A percentile compares a stretch with the other conserved stretches of the same genome.
These are phyloP conservation scores for Hydrotaea cyrtoneurina DNA, from an alignment of 2,888 invertebrate species.

Conservation along the genomic window DNA sequence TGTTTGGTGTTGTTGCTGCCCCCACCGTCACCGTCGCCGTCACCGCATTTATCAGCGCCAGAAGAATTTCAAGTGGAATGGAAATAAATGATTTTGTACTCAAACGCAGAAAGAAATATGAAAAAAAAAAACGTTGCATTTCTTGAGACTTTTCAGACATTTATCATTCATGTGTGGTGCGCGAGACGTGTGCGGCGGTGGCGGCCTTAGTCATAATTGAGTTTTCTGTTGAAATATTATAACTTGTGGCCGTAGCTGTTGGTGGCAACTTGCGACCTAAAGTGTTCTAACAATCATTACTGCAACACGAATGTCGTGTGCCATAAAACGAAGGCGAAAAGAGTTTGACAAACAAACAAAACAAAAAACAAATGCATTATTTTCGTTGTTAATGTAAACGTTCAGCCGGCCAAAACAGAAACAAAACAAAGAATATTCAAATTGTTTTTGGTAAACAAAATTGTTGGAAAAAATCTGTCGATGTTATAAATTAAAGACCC, in stretches of 20 bases:
- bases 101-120: too few species aligned
- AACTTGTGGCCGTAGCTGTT: not conserved
- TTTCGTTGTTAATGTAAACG: conserved; percentile 11
- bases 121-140: not conserved
- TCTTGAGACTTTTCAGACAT: not conserved
- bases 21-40: too few species aligned
- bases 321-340: conserved; percentile 48
- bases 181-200: not conserved
- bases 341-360: not conserved
- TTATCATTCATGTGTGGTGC: conserved; percentile 11
- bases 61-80: conserved; percentile 1
- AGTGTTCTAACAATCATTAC: conserved; percentile 41
- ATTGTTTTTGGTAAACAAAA: too few species aligned
- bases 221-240: conserved; percentile 23
- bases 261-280: conserved; percentile 6
- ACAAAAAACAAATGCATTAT: too few species aligned
- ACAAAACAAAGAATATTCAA: conserved; percentile 29
- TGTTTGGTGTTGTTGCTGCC: not conserved
- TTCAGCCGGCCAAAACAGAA: not conserved
- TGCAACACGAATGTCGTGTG: conserved; percentile 55
- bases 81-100: conserved; percentile 36
- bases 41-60: not conserved
- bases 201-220: conserved; percentile 39
- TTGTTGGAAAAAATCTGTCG: not conserved
- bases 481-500: conserved; percentile 41